Evolutionary conservation across 1,140 invertebrate species (phyloP), one percentile per base, ranked within the genome.

Genomic region (Papilio polytes): DNA sequence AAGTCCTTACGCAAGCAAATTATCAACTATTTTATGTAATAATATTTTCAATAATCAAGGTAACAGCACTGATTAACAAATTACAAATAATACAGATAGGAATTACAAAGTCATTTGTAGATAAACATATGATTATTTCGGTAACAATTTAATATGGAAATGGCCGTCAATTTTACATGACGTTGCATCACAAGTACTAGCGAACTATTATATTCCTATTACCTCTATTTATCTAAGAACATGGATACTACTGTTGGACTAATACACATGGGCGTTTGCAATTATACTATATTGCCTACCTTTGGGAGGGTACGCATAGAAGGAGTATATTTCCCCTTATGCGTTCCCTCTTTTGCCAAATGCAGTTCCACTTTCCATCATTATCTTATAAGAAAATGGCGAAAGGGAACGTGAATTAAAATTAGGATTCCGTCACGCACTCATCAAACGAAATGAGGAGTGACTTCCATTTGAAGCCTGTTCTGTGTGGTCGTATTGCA

Each of bases 31-130:
- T 70, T 70, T 31, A 31, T 18, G 12, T 70, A 70, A 31, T 15
- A 15, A 70, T 63, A 63, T 70, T 31, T 70, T 70, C 2, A 70
- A 36, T 36, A 70, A 70, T 70, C 63, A 70, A 70, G 63, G 63
- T 70, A 70, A 70, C 22, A 31, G 36, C 9, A 63, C 26, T 70
- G 26, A 70, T 70, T 70, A 70, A 31, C 12, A 70, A 70, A 26
- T 70, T 70, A 31, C 26, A 31, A 31, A 70, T 70, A 70, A 59
- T 20, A 70, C 15, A 70, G 63, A 70, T 70, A 70, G 12, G 22
- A 70, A 70, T 31, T 70, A 31, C 63, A 70, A 70, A 70, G 22
- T 70, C 22, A 22, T 63, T 63, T 6, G 26, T 3, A 13, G 59
- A 63, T 63, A 63, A 31, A 26, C 3, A 63, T 63, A 31, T 22